Base-by-base conservation (phyloP, 2,797 vertebrate genomes). In the Enteromius unitaeniatus region DNA sequence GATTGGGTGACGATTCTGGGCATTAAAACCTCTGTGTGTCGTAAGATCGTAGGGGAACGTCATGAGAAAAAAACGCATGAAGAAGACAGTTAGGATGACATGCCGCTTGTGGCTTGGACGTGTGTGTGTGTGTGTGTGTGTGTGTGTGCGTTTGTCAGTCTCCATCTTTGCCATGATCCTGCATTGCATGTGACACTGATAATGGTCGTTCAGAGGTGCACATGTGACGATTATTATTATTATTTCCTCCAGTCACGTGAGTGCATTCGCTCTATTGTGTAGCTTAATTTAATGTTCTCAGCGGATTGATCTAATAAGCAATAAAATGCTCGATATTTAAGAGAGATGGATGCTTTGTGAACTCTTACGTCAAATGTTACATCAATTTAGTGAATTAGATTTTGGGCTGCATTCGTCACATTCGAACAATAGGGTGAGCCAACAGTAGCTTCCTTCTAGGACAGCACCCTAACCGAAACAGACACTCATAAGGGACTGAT, bases 101-200 rank as follows among this genome's bases (percentile, higher is more conserved):
- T 74, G 74, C 53, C 45, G 45, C 79, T 79, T 84, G 76, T 86
- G 77, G 58, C 79, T 82, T 85, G 68, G 42, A 62, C 53, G 53
- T 31, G 45, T 82, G 69, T 78, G 28, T 70, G 49, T 45, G 45
- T 45, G 11, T 11, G 42, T 45, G 28, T n/a, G 53, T 31, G 45
- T 82, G 69, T 47, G 45, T 11, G 42, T 11, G 34, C 78, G 17
- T 79, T 60, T 55, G 11, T 81, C 67, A 60, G 31, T 76, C 72
- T 84, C 15, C 53, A 82, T 84, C 58, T 62, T 81, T 72, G 76
- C 73, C 74, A 78, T 70, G 73, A 77, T 55, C 67, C 74, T 47
- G 79, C 84, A 78, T 58, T 87, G 88, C 88, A 89, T 88, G 88
- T 74, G 53, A 87, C 82, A 84, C 78, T 51, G 72, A 65, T 62